Percentiles rank a stretch among this genome's conserved stretches.
Conservation (phyloP, 1,140 invertebrate species). For the Scaptomyza pallida region DNA sequence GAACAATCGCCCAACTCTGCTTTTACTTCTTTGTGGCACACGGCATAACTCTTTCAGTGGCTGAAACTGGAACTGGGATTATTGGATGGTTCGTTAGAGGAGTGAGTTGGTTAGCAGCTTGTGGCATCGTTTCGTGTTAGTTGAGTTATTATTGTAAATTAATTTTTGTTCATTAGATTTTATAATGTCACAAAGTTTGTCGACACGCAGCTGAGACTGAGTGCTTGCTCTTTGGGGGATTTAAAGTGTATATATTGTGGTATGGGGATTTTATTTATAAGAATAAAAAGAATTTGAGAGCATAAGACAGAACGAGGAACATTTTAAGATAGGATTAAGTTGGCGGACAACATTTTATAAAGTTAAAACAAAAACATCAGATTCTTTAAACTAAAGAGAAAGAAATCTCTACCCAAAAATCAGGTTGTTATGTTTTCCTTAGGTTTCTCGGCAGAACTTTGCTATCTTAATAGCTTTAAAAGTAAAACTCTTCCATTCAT, state of each 20-base stretch:
- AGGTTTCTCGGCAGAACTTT: too few relatives aligned
- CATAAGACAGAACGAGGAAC: background rate
- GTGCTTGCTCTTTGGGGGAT: constrained; percentile 16
- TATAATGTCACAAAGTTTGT: constrained; percentile 67
- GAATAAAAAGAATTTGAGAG: background rate
- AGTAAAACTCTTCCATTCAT: too few relatives aligned
- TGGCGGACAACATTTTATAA: too few relatives aligned
- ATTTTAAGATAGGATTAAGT: background rate
- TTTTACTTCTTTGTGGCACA: background rate
- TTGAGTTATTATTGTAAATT: constrained; percentile 80
- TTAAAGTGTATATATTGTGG: background rate
- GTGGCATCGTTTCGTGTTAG: constrained; percentile 64
- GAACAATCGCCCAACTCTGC: background rate
- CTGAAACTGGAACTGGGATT: constrained; percentile 22
- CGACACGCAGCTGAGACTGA: constrained; percentile 53
- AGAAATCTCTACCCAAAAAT: too few relatives aligned
- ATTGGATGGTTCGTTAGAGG: background rate
- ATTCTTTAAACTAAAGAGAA: too few relatives aligned
- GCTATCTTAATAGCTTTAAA: too few relatives aligned
- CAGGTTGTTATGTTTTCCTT: too few relatives aligned
- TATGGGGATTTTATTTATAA: background rate
- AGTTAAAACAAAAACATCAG: too few relatives aligned
- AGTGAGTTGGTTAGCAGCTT: constrained; percentile 47
- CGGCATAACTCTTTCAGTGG: constrained; percentile 32
- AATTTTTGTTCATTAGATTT: constrained; percentile 82